Conservation (phyloP, 2,797 vertebrate species). For the Pseudochirops corinnae region DNA sequence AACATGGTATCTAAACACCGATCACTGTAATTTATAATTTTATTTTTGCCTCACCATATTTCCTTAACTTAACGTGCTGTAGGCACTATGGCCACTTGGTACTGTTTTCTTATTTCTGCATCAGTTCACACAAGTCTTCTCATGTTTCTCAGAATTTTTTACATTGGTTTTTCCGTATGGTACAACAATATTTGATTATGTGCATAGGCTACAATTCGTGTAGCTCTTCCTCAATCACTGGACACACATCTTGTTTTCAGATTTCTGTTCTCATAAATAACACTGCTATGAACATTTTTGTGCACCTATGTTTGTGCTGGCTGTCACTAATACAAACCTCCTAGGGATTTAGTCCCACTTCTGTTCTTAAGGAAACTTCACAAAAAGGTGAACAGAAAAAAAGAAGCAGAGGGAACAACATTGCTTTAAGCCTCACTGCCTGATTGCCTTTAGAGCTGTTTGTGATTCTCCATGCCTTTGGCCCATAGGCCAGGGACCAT, state of each 20-base stretch:
- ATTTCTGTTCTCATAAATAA: background rate
- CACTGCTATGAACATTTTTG: background rate
- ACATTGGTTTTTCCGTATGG: background rate
- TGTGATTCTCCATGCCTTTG: conserved; percentile 5
- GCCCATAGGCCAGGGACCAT: conserved; percentile 5
- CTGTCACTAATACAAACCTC: background rate
- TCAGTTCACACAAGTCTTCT: background rate
- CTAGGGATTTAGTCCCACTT: background rate
- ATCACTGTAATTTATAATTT: background rate
- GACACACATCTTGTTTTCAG: background rate
- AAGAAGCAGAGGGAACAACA: background rate
- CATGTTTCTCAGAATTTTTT: background rate
- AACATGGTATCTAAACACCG: background rate
- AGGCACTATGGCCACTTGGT: background rate
- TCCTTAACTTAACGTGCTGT: background rate
- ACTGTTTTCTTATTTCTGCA: background rate
- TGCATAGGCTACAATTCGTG: background rate
- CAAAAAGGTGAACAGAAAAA: background rate
- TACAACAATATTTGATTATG: background rate
- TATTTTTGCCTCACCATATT: background rate
- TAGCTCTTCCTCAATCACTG: background rate
- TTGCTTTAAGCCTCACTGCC: background rate
- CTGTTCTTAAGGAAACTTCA: conserved; percentile 6
- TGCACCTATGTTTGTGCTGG: background rate
- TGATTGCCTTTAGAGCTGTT: conserved; percentile 14